Conservation (phyloP, 2,888 invertebrate genomes). For the Loripinus fragilis region DNA sequence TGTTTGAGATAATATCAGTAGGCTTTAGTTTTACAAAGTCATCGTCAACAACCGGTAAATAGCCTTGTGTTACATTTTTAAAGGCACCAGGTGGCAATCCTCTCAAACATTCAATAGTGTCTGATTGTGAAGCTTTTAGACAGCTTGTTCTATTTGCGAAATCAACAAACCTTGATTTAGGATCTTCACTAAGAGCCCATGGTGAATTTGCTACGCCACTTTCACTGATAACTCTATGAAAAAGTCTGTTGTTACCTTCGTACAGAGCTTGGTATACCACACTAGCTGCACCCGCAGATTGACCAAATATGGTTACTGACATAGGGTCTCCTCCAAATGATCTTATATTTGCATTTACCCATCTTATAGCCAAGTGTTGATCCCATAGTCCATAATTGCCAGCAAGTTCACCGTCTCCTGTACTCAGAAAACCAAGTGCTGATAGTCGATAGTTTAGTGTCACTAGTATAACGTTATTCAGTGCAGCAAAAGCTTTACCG, state of each 20-base stretch:
- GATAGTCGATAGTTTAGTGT: constrained; percentile 35
- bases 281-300: constrained; percentile 35
- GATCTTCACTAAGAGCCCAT: constrained; percentile 8
- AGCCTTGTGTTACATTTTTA: background rate
- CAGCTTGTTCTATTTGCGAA: background rate
- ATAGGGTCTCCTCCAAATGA: constrained; percentile 35
- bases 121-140: too few relatives aligned
- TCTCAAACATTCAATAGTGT: constrained; percentile 2
- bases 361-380: constrained; percentile 42
- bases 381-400: constrained; percentile 44
- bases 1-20: background rate
- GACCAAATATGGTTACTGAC: constrained; percentile 27
- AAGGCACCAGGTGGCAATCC: background rate
- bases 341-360: constrained; percentile 41
- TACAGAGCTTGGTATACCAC: constrained; percentile 40
- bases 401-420: constrained; percentile 8
- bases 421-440: constrained; percentile 31
- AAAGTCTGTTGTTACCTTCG: constrained; percentile 31
- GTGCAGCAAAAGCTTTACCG: constrained; percentile 4
- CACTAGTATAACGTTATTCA: constrained; percentile 33
- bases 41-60: constrained; percentile 1
- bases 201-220: constrained; percentile 20
- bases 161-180: background rate
- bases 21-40: constrained; percentile 18
- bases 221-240: constrained; percentile 28